A percentile compares a stretch with the other conserved stretches of the same genome.
Evolutionary conservation across 92 coral and sea anemone genomes (phyloP).

Genomic region (Micromussa lordhowensis): DNA sequence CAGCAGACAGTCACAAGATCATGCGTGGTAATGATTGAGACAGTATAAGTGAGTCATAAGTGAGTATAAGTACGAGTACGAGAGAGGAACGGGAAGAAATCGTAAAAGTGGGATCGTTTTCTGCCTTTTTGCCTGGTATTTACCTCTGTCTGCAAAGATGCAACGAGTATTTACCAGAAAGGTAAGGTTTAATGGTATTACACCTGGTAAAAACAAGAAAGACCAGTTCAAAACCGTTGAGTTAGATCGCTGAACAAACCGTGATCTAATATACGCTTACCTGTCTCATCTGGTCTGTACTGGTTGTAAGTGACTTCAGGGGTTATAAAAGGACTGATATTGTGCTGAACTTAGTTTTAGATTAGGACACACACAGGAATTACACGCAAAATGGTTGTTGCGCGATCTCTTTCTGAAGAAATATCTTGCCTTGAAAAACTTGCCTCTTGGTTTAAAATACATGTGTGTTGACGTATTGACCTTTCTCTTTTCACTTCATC

Average conservation of each 20-base stretch:
- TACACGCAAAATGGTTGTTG: not conserved
- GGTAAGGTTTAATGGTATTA: conserved; percentile 46
- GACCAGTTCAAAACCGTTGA: not conserved
- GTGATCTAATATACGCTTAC: conserved; percentile 2
- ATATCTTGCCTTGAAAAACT: not conserved
- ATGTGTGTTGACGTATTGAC: not conserved
- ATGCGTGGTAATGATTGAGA: conserved; percentile 27
- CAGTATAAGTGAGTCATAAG: not conserved
- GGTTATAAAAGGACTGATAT: not conserved
- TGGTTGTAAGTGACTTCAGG: not conserved
- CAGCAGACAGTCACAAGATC: conserved; percentile 6
- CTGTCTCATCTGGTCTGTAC: not conserved
- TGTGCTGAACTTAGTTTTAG: not conserved
- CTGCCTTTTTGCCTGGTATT: conserved; percentile 34
- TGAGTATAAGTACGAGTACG: not conserved
- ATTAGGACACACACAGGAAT: not conserved
- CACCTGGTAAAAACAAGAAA: not conserved
- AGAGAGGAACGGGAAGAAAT: not conserved
- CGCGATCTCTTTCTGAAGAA: not conserved
- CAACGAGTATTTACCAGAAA: conserved; percentile 77
- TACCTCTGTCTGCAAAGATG: conserved; percentile 68
- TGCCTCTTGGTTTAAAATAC: not conserved
- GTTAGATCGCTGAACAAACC: conserved; percentile 1
- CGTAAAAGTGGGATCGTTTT: not conserved
- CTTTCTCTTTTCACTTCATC: not conserved